Conservation (phyloP, 2,113 vertebrate genomes). For the Laticauda colubrina region DNA sequence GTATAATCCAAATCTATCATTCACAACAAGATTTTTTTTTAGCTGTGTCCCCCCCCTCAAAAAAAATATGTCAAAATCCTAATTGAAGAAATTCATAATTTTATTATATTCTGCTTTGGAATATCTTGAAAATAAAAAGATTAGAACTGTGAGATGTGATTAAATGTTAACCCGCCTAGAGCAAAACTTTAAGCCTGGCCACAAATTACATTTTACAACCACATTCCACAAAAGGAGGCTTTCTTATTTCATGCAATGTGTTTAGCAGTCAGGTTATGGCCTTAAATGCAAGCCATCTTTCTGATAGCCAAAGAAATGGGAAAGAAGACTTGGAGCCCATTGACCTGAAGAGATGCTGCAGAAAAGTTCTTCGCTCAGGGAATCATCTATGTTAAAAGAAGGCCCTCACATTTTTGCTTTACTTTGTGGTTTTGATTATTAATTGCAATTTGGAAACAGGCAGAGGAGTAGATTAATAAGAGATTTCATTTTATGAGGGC, state of each 20-base stretch:
- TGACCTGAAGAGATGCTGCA: background rate
- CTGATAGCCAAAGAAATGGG: background rate
- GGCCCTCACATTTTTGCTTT: background rate
- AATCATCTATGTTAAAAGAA: background rate
- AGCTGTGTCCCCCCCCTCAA: too few relatives aligned
- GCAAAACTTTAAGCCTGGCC: background rate
- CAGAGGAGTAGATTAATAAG: constrained; percentile 36
- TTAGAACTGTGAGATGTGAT: background rate
- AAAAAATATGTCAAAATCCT: background rate
- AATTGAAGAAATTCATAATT: background rate
- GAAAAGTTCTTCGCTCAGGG: background rate
- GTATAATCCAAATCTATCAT: background rate
- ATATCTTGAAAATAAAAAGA: constrained; percentile 3
- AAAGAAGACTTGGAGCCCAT: background rate
- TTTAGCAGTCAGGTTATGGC: background rate
- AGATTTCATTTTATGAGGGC: constrained; percentile 31
- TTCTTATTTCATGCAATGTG: constrained; percentile 3
- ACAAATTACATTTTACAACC: constrained; percentile 17
- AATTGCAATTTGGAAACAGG: constrained; percentile 22
- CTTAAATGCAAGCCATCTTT: background rate
- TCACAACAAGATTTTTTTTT: background rate
- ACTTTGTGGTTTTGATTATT: background rate
- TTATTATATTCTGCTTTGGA: constrained; percentile 1
- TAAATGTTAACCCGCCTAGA: background rate
- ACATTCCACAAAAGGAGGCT: background rate